Percentiles rank a stretch among this genome's conserved stretches.
Conservation (phyloP, 2,797 vertebrate species). For the Gorsachius magnificus region DNA sequence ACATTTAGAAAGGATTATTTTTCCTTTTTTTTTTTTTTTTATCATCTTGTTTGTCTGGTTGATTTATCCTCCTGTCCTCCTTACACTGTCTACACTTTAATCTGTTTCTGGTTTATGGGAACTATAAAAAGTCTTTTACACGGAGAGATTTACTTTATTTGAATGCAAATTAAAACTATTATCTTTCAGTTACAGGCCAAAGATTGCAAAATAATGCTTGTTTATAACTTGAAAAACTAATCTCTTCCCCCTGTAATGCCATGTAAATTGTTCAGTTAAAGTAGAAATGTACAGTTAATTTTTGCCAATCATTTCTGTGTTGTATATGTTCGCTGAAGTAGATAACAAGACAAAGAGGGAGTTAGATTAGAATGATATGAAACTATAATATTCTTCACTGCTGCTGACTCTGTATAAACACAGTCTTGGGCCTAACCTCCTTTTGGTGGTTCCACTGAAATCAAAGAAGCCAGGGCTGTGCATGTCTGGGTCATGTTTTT, state of each 20-base stretch:
- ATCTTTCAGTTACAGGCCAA: constrained; percentile 75
- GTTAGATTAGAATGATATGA: constrained; percentile 17
- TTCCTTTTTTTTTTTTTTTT: neutral
- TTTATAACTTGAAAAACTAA: constrained; percentile 62
- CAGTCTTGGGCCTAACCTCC: neutral
- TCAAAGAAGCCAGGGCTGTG: neutral
- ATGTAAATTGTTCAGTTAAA: constrained; percentile 54
- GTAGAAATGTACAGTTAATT: constrained; percentile 53
- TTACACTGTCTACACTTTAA: constrained; percentile 67
- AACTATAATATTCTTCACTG: neutral
- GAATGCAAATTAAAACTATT: constrained; percentile 78
- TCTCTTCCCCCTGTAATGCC: neutral
- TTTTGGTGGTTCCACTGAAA: neutral
- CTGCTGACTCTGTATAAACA: neutral
- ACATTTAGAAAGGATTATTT: constrained; percentile 5
- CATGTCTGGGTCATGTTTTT: neutral
- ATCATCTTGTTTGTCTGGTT: constrained; percentile 63
- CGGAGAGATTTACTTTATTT: constrained; percentile 73
- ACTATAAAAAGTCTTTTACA: constrained; percentile 73
- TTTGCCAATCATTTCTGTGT: constrained; percentile 44
- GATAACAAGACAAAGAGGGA: neutral
- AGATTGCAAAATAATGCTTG: constrained; percentile 68
- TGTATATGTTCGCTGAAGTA: constrained; percentile 18
- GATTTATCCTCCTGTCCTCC: constrained; percentile 63
- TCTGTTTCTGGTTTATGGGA: constrained; percentile 72